Percentiles rank a stretch among this genome's conserved stretches.
phyloP scores from a whole-genome alignment of 2,888 invertebrate species.

The Drosophila peninsularis region DNA sequence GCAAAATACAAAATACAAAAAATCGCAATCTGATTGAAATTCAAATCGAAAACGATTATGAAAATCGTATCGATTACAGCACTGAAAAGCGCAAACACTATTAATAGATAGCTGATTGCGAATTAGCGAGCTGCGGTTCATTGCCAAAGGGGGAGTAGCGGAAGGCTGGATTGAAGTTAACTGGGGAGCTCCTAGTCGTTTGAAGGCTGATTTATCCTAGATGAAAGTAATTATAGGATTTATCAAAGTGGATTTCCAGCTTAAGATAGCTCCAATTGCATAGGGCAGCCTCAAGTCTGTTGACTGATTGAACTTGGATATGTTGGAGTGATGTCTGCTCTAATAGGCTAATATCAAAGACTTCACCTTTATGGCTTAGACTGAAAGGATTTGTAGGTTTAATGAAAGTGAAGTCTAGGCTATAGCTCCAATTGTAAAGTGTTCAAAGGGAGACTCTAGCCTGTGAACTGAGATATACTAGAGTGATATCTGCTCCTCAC shows the following conservation, averaged over 20 bases:
- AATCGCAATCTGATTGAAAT: constrained; percentile 40
- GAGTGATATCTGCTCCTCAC: too few relatives aligned
- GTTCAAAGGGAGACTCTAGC: too few relatives aligned
- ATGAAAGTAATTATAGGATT: too few relatives aligned
- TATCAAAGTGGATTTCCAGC: too few relatives aligned
- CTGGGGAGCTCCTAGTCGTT: too few relatives aligned
- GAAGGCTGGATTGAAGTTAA: not conserved
- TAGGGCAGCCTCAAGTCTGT: too few relatives aligned
- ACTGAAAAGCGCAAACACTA: constrained; percentile 39
- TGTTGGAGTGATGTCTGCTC: not conserved
- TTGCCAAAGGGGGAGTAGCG: not conserved
- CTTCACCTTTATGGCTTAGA: too few relatives aligned
- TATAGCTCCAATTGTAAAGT: too few relatives aligned
- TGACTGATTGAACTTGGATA: not conserved
- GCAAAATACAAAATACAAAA: constrained; percentile 52
- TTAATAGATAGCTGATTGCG: constrained; percentile 20
- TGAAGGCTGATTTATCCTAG: too few relatives aligned
- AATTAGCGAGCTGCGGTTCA: not conserved
- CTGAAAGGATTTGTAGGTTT: too few relatives aligned
- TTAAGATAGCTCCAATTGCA: not conserved
- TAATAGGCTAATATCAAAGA: not conserved
- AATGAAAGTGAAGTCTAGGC: too few relatives aligned
- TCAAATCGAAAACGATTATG: constrained; percentile 30
- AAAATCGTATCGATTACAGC: constrained; percentile 71
- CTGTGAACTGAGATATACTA: too few relatives aligned